A percentile compares a stretch with the other conserved stretches of the same genome.
phyloP scores from a whole-genome alignment of 2,113 vertebrate genomes.

The Apus apus region DNA sequence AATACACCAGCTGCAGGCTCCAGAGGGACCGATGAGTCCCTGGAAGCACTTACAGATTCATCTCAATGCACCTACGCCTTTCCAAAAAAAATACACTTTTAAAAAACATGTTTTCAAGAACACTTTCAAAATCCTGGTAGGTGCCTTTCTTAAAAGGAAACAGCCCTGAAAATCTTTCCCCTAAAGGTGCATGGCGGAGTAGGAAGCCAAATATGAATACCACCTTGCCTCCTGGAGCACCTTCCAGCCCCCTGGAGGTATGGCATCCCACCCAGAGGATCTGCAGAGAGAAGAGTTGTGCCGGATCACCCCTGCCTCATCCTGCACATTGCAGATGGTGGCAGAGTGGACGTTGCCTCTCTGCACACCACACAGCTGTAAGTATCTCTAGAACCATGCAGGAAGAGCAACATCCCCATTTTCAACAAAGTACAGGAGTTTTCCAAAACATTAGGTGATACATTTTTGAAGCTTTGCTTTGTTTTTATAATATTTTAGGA shows the following conservation, averaged over 20 bases:
- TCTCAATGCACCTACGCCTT: not conserved
- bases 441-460: not conserved
- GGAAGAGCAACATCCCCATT: rapidly evolving
- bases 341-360: rapidly evolving
- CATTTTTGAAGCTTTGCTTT: not conserved
- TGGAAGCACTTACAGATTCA: not conserved
- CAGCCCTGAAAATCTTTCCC: not conserved
- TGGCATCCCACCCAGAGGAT: not conserved
- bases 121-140: not conserved
- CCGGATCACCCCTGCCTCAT: not conserved
- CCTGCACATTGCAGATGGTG: not conserved
- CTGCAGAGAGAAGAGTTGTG: rapidly evolving
- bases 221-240: not conserved
- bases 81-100: not conserved
- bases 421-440: not conserved
- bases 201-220: not conserved
- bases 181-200: not conserved
- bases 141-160: not conserved
- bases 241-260: not conserved
- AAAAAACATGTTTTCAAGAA: not conserved
- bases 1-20: not conserved
- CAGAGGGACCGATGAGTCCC: too few species aligned
- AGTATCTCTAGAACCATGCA: rapidly evolving
- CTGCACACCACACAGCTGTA: too few species aligned
- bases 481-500: conserved; percentile 18